Evolutionary conservation across 2,113 vertebrate species (phyloP).

Genomic region (Corythornis madagascariensis): DNA sequence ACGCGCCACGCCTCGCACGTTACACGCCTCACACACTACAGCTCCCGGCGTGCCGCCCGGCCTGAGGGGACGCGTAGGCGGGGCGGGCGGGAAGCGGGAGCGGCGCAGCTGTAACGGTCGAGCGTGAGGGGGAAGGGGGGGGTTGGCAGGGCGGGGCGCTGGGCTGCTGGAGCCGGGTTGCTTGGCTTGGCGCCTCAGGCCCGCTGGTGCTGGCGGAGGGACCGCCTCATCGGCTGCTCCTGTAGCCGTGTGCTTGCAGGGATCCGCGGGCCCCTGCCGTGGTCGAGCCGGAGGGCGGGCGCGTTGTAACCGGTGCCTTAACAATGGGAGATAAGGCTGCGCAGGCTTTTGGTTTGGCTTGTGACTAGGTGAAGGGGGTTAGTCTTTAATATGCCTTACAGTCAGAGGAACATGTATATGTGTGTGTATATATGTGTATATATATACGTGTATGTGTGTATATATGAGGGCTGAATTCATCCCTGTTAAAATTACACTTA

Average conservation of each 20-base stretch:
- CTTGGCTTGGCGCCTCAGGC: neutral
- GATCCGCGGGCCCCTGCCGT: neutral
- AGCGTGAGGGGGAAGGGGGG: no score
- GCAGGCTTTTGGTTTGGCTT: accelerated
- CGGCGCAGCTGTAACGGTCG: neutral
- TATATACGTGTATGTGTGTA: no score
- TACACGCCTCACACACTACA: neutral
- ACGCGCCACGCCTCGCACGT: no score
- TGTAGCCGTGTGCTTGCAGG: neutral
- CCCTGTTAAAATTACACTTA: accelerated
- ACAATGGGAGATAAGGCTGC: neutral
- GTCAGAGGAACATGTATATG: no score
- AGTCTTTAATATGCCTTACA: accelerated
- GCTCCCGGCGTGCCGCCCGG: neutral
- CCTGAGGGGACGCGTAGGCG: neutral
- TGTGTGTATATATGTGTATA: no score
- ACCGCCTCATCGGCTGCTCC: neutral
- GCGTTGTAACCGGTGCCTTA: accelerated
- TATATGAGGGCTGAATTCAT: accelerated
- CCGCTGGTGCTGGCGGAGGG: neutral
- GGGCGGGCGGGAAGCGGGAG: neutral
- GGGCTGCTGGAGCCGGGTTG: neutral
- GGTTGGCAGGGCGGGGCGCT: no score
- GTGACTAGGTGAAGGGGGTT: no score
- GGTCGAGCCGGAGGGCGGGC: neutral